A percentile compares a stretch with the other conserved stretches of the same genome.
phyloP scores from a whole-genome alignment of 2,888 invertebrate genomes.

The Lasioglossum calceatum region DNA sequence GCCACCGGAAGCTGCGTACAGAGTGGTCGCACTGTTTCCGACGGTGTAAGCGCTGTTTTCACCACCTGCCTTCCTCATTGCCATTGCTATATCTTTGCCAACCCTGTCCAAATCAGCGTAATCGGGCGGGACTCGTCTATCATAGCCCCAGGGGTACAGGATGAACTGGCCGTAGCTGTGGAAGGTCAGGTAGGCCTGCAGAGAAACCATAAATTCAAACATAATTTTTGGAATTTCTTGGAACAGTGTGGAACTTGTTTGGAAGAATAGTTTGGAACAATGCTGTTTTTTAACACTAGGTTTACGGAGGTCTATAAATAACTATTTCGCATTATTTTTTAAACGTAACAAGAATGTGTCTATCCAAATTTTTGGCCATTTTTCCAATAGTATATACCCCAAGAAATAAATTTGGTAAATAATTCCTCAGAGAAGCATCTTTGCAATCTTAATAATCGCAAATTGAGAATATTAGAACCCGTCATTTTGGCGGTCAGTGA shows the following conservation, averaged over 20 bases:
- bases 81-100: slow-evolving; percentile 89
- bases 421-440: too few species aligned
- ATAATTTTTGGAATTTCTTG: background rate
- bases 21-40: slow-evolving; percentile 91
- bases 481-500: too few species aligned
- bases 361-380: too few species aligned
- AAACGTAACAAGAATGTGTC: too few species aligned
- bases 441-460: too few species aligned
- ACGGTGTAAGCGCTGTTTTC: slow-evolving; percentile 88
- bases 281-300: too few species aligned
- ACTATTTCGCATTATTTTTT: too few species aligned
- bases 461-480: too few species aligned
- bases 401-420: too few species aligned
- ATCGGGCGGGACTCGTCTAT: slow-evolving; percentile 89
- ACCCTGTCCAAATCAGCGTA: slow-evolving; percentile 89
- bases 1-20: slow-evolving; percentile 93
- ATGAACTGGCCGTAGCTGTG: slow-evolving; percentile 95
- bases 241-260: background rate
- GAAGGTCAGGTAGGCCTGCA: slow-evolving; percentile 91
- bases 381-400: too few species aligned
- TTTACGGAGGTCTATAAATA: too few species aligned
- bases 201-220: slow-evolving; percentile 70
- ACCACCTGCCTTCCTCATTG: slow-evolving; percentile 87
- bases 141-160: slow-evolving; percentile 95
- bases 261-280: too few species aligned